Percentiles rank a stretch among this genome's conserved stretches.
Conservation (phyloP, 37 sponge, comb jelly and placozoan genomes). For the Dysidea cf. avara region DNA sequence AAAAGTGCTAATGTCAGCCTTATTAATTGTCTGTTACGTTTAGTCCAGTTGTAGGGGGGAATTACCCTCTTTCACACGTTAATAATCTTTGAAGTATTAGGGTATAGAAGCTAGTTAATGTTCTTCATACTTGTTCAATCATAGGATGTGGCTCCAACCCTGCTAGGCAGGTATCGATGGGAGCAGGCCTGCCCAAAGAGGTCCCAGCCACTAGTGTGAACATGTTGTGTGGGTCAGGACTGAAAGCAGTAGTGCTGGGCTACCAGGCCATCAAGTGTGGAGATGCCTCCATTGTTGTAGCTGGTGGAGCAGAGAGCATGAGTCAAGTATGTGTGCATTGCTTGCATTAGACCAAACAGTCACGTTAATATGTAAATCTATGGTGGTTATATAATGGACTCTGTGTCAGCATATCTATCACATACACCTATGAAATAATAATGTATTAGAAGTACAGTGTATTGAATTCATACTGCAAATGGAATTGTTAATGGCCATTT, state of each 20-base stretch:
- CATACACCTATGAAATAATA: too few relatives aligned
- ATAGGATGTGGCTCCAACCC: slow-evolving; percentile 83
- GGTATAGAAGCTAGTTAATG: neutral
- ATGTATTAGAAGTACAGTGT: too few relatives aligned
- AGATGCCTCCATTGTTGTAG: slow-evolving; percentile 72
- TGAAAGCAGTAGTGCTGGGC: slow-evolving; percentile 77
- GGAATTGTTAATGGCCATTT: too few relatives aligned
- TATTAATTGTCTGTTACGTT: neutral
- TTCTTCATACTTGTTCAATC: too few relatives aligned
- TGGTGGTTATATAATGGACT: too few relatives aligned
- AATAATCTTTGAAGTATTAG: neutral
- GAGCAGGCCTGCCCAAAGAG: slow-evolving; percentile 78
- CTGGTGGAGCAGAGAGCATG: slow-evolving; percentile 98
- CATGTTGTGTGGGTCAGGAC: slow-evolving; percentile 96
- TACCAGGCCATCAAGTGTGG: slow-evolving; percentile 73
- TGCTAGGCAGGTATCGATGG: slow-evolving; percentile 87
- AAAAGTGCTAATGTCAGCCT: too few relatives aligned
- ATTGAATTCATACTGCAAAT: too few relatives aligned
- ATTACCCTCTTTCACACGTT: neutral
- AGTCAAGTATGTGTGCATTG: too few relatives aligned
- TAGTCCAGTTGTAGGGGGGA: neutral
- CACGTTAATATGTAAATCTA: too few relatives aligned
- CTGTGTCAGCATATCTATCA: too few relatives aligned
- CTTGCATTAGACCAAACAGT: too few relatives aligned
- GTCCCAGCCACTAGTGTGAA: slow-evolving; percentile 82